Evolutionary conservation across 2,888 invertebrate genomes (phyloP).

Genomic region (Cantharis flavilabris): DNA sequence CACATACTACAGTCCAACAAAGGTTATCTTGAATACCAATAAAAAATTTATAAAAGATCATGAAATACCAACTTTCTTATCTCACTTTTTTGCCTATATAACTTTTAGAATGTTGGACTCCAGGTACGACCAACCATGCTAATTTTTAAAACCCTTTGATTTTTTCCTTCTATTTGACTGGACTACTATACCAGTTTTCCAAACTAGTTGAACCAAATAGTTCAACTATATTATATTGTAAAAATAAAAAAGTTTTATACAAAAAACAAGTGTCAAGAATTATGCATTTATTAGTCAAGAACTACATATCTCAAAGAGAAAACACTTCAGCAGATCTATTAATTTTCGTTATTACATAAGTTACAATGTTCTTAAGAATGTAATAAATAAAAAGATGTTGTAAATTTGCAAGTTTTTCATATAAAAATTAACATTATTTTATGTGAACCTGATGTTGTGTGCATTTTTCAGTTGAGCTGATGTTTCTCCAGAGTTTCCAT

Average conservation of each 20-base stretch:
- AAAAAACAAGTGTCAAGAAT: background rate
- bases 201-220: too few relatives aligned
- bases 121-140: too few relatives aligned
- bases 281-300: background rate
- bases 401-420: background rate
- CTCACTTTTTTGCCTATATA: too few relatives aligned
- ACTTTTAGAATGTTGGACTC: too few relatives aligned
- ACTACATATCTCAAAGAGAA: background rate
- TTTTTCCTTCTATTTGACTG: too few relatives aligned
- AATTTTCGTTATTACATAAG: background rate
- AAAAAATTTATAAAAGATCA: too few relatives aligned
- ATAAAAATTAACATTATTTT: background rate
- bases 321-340: background rate
- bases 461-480: background rate
- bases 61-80: too few relatives aligned
- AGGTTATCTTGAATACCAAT: too few relatives aligned
- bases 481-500: slow-evolving; percentile 25
- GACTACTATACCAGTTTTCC: too few relatives aligned
- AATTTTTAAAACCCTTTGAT: too few relatives aligned
- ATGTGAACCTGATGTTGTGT: background rate
- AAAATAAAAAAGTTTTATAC: background rate
- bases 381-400: background rate
- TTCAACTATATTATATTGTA: too few relatives aligned
- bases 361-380: background rate
- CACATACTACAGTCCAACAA: too few relatives aligned